Percentiles rank a stretch among this genome's conserved stretches.
Conservation (phyloP, 1,140 invertebrate species). For the Hylaeus anthracinus region DNA sequence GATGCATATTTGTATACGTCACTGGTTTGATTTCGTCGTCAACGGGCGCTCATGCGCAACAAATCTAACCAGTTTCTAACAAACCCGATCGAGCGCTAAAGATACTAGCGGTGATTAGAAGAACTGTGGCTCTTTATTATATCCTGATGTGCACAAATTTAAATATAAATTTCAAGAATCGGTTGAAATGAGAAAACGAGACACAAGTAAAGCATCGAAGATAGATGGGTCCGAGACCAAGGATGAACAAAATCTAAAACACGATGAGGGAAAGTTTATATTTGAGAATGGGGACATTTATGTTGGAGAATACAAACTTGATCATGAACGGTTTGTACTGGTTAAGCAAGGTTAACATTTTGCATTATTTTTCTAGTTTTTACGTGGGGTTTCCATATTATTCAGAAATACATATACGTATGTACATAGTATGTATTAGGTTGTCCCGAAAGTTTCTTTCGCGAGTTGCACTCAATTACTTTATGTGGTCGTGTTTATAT, state of each 20-base stretch:
- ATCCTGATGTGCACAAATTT: not conserved
- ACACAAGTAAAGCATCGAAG: not conserved
- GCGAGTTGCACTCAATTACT: no score
- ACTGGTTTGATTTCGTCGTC: no score
- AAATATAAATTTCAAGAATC: not conserved
- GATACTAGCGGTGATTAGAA: not conserved
- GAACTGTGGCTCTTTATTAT: conserved; percentile 9
- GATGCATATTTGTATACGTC: no score
- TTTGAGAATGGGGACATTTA: conserved; percentile 63
- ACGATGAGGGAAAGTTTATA: conserved; percentile 39
- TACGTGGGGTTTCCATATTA: no score
- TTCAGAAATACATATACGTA: no score
- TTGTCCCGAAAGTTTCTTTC: no score
- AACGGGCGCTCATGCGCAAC: no score
- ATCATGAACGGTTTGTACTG: conserved; percentile 32
- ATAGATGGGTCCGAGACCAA: no score
- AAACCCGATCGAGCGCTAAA: not conserved
- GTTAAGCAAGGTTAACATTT: conserved; percentile 56
- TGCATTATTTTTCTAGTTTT: no score
- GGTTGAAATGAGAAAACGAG: conserved; percentile 12
- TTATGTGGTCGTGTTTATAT: no score
- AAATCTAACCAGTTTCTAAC: no score
- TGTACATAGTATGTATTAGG: no score
- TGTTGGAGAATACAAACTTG: conserved; percentile 50
- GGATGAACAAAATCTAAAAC: not conserved